Evolutionary conservation across 1,140 invertebrate species (phyloP), one percentile per base, ranked within the genome.

Genomic region (Zeugodacus cucurbitae): DNA sequence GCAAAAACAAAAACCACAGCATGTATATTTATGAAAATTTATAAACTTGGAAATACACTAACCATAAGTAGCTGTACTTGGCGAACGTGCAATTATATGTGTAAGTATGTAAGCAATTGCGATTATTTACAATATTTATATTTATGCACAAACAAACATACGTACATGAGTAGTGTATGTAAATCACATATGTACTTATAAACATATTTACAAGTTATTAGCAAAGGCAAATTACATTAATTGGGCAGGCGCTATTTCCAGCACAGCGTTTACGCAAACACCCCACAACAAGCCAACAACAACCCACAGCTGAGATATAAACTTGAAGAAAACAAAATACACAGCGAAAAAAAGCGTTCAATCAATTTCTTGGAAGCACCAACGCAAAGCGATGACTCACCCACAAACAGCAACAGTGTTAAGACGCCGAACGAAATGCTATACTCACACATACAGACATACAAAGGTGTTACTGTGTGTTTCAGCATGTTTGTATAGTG

Each of bases 301-400:
- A 22, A 41, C 37, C 70, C 74, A 82, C 74, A 82, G 74, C 74
- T 82, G 74, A 29, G 74, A 82, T 82, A 82, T 41, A 82, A 48
- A 82, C 37, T 41, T 22, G n/a, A 82, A 26, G 17, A 44, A 48
- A 29, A 82, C 17, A 54, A 44, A 82, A 78, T 11, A 22, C n/a
- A 67, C 67, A 37, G n/a, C 1, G 48, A 78, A 1, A 37, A 32
- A 32, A 37, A 37, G 3, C 20, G 34, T 34, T 74, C 67, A 74
- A 74, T 74, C 67, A 74, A 82, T 82, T 82, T 82, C 74, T 82
- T 34, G 34, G 74, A 82, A 82, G n/a, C 74, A 48, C 74, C 74
- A 82, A 82, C 74, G 74, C 74, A n/a, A 10, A 48, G 74, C 48
- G 26, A 82, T 82, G 74, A 82, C n/a, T 82, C 74, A 82, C 8